phyloP scores from a whole-genome alignment of 2,797 vertebrate genomes.

The Crossoptilon crossoptilon region DNA sequence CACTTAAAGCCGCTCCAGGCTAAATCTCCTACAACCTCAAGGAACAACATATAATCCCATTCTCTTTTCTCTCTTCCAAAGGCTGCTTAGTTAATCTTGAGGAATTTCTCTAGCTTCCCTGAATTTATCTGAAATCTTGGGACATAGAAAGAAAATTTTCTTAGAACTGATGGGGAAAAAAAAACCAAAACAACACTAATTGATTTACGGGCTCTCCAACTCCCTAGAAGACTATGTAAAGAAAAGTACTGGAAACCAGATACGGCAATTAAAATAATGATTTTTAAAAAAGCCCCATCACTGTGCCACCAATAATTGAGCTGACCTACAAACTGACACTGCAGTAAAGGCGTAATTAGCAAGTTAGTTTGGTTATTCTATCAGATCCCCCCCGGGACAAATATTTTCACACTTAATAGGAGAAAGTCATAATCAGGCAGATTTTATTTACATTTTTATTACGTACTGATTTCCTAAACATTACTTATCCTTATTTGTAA shows the following conservation, averaged over 20 bases:
- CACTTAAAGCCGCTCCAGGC: not conserved
- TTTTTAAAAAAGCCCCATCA: not conserved
- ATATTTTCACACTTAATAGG: not conserved
- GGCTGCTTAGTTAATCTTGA: not conserved
- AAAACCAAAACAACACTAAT: not conserved
- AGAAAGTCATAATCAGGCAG: not conserved
- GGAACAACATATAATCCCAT: not conserved
- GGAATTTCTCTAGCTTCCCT: not conserved
- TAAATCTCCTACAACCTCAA: not conserved
- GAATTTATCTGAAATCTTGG: not conserved
- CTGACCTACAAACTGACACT: not conserved
- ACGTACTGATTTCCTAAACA: not conserved
- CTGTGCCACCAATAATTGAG: not conserved
- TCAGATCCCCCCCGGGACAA: not conserved
- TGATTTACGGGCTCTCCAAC: not conserved
- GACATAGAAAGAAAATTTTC: not conserved
- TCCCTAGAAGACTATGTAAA: not conserved
- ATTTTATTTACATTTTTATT: not conserved
- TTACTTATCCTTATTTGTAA: not conserved
- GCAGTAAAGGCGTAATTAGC: not conserved
- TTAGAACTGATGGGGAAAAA: not conserved
- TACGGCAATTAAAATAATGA: not conserved
- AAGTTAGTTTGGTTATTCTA: not conserved
- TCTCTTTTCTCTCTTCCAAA: not conserved
- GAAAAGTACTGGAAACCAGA: not conserved